phyloP scores from a whole-genome alignment of 1,140 invertebrate species.

The Hylyphantes graminicola region DNA sequence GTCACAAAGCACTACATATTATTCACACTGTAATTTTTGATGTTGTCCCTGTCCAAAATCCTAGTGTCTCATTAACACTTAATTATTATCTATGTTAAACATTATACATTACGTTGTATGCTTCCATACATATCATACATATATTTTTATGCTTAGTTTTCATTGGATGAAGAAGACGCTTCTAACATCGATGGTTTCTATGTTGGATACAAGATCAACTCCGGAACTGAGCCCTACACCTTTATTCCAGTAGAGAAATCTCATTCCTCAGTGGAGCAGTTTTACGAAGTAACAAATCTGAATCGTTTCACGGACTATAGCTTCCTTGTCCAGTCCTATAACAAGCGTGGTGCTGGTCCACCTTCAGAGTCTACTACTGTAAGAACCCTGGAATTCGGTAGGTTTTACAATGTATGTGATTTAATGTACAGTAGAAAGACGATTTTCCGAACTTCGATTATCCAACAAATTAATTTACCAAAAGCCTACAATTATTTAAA shows the following conservation, averaged over 20 bases:
- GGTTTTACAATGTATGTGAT: background rate
- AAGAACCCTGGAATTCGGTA: conserved; percentile 85
- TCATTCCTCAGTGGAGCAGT: conserved; percentile 22
- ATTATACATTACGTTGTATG: background rate
- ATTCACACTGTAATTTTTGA: too few species aligned
- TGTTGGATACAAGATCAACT: conserved; percentile 79
- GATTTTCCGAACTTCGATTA: too few species aligned
- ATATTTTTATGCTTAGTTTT: conserved; percentile 65
- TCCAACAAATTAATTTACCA: too few species aligned
- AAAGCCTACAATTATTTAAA: too few species aligned
- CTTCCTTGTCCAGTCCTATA: conserved; percentile 94
- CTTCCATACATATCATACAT: background rate
- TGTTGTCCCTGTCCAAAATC: too few species aligned
- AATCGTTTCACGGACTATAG: conserved; percentile 82
- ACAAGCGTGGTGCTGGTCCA: conserved; percentile 91
- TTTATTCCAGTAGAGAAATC: conserved; percentile 64
- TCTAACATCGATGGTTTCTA: conserved; percentile 92
- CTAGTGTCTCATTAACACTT: too few species aligned
- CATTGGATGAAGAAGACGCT: conserved; percentile 82
- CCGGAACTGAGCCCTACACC: conserved; percentile 65
- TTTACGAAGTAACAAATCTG: conserved; percentile 37
- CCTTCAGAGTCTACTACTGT: conserved; percentile 86
- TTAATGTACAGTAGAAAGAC: too few species aligned
- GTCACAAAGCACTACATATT: too few species aligned
- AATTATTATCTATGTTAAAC: background rate